phyloP scores from a whole-genome alignment of 2,113 vertebrate genomes.

The Upupa epops region DNA sequence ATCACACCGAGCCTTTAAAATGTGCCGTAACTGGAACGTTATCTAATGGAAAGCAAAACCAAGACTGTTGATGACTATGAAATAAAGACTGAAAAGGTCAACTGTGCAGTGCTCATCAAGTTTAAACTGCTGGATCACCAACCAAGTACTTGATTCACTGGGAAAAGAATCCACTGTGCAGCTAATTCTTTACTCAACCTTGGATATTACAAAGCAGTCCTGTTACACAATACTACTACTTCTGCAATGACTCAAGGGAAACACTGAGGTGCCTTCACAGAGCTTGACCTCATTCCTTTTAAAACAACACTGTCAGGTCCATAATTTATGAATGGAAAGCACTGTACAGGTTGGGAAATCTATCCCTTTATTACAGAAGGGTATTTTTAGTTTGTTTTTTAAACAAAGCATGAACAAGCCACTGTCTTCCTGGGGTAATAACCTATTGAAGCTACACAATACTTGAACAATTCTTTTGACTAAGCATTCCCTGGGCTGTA shows the following conservation, averaged over 20 bases:
- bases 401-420: neutral
- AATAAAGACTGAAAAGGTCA: neutral
- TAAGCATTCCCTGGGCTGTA: neutral
- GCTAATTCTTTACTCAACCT: neutral
- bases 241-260: neutral
- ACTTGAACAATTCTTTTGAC: neutral
- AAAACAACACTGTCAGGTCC: neutral
- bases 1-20: conserved; percentile 92
- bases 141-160: neutral
- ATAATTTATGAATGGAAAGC: neutral
- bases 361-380: neutral
- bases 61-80: neutral
- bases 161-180: neutral
- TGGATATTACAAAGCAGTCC: neutral
- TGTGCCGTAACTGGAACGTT: conserved; percentile 91
- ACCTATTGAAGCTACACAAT: neutral
- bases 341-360: neutral
- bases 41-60: conserved; percentile 78
- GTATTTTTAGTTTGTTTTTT: neutral
- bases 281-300: neutral
- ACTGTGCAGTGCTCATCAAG: rapidly evolving
- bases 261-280: neutral
- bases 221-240: neutral
- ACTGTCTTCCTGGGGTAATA: neutral
- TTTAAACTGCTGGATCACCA: neutral